A percentile compares a stretch with the other conserved stretches of the same genome.
These are phyloP conservation scores for Acridotheres tristis DNA, from an alignment of 2,797 vertebrate species.

Conservation along the genomic window DNA sequence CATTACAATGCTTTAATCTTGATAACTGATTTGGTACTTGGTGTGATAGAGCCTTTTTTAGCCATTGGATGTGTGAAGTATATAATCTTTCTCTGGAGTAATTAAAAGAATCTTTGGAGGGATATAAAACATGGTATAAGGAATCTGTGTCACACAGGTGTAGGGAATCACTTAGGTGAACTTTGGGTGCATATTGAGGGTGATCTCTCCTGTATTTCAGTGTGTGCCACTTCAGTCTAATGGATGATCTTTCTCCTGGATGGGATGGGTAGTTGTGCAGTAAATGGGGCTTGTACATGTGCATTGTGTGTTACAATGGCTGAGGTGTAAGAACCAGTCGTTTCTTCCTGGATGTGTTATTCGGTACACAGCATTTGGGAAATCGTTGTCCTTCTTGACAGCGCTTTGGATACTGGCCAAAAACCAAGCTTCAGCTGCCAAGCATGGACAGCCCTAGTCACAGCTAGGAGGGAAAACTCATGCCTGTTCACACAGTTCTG, in stretches of 20 bases:
- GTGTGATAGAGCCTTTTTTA: not conserved
- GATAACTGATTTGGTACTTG: not conserved
- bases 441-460: not conserved
- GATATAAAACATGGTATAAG: not conserved
- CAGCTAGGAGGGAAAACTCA: not conserved
- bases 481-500: not conserved
- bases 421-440: not conserved
- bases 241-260: not conserved
- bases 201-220: not conserved
- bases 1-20: not conserved
- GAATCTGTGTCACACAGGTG: not conserved
- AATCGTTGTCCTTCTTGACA: accelerated
- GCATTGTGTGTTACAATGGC: not conserved
- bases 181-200: not conserved
- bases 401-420: not conserved
- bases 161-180: not conserved
- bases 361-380: not conserved
- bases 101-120: not conserved
- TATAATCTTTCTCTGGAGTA: not conserved
- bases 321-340: not conserved
- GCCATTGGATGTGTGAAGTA: not conserved
- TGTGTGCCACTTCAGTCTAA: not conserved
- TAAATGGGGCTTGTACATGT: not conserved
- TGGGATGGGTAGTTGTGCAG: not conserved
- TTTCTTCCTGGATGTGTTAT: not conserved